phyloP scores from a whole-genome alignment of 2,797 vertebrate genomes.

The Amblyraja radiata region DNA sequence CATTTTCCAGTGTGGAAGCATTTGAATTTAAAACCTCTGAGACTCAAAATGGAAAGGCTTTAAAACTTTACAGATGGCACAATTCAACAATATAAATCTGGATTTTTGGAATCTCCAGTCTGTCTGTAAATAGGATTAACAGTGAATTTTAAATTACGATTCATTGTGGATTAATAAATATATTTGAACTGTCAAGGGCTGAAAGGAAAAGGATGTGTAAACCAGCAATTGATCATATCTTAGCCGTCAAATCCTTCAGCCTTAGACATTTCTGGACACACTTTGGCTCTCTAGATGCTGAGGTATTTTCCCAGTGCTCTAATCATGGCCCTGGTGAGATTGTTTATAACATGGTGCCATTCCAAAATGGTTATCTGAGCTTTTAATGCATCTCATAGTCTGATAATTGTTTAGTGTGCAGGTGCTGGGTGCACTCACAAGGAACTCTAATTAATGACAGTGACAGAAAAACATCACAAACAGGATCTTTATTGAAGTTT shows the following conservation, averaged over 20 bases:
- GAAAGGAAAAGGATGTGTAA: neutral
- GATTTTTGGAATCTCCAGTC: neutral
- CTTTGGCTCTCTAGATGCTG: slow-evolving; percentile 28
- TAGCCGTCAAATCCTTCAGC: neutral
- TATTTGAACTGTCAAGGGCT: neutral
- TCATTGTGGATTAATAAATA: slow-evolving; percentile 14
- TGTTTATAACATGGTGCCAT: slow-evolving; percentile 68
- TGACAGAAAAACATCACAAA: neutral
- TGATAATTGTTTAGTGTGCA: slow-evolving; percentile 31
- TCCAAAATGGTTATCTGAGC: slow-evolving; percentile 56
- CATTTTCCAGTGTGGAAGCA: neutral
- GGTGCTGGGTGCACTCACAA: neutral
- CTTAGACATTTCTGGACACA: neutral
- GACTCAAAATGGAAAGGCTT: neutral
- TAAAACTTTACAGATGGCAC: slow-evolving; percentile 1
- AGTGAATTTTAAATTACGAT: neutral
- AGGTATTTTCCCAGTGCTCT: slow-evolving; percentile 56
- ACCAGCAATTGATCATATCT: slow-evolving; percentile 14
- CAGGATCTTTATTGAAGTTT: neutral
- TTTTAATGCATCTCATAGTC: slow-evolving; percentile 48
- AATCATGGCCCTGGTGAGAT: slow-evolving; percentile 66
- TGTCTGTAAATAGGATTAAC: slow-evolving; percentile 10
- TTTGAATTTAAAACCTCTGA: neutral
- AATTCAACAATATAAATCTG: neutral
- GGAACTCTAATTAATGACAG: slow-evolving; percentile 12